These are phyloP conservation scores for Hystrix cristata DNA, from an alignment of 2,113 vertebrate genomes.

Conservation along the genomic window DNA sequence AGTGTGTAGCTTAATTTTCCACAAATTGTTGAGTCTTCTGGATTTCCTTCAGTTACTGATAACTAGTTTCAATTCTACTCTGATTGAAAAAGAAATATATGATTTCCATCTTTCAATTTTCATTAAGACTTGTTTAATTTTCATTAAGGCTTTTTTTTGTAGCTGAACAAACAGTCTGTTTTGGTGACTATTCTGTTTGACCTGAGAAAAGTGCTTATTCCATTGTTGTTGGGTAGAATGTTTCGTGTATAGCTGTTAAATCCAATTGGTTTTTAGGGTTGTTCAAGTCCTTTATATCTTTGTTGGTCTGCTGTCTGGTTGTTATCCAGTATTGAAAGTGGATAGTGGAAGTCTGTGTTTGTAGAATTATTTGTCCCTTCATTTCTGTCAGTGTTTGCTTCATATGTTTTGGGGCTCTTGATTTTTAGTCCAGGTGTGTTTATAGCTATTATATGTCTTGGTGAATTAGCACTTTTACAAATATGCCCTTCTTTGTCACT, in stretches of 20 bases:
- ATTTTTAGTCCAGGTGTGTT: not conserved
- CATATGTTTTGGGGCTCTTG: not conserved
- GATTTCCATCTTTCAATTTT: not conserved
- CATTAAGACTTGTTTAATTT: not conserved
- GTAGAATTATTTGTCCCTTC: not conserved
- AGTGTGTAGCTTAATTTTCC: not conserved
- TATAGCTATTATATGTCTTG: not conserved
- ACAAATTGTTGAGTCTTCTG: conserved; percentile 2
- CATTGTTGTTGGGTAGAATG: not conserved
- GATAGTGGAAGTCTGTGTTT: not conserved
- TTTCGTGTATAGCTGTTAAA: not conserved
- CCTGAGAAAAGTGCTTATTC: not conserved
- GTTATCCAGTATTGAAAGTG: not conserved
- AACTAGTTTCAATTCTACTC: not conserved
- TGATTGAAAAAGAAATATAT: not conserved
- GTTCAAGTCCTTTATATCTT: not conserved
- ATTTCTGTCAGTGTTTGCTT: not conserved
- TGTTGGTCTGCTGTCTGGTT: not conserved
- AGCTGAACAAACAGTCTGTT: not conserved
- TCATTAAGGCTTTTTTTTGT: not conserved
- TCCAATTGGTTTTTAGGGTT: not conserved
- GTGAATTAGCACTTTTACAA: conserved; percentile 24
- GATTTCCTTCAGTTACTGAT: not conserved
- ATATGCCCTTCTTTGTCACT: not conserved
- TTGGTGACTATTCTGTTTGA: not conserved